These are phyloP conservation scores for Melipona bicolor DNA, from an alignment of 2,888 invertebrate genomes.

Conservation along the genomic window DNA sequence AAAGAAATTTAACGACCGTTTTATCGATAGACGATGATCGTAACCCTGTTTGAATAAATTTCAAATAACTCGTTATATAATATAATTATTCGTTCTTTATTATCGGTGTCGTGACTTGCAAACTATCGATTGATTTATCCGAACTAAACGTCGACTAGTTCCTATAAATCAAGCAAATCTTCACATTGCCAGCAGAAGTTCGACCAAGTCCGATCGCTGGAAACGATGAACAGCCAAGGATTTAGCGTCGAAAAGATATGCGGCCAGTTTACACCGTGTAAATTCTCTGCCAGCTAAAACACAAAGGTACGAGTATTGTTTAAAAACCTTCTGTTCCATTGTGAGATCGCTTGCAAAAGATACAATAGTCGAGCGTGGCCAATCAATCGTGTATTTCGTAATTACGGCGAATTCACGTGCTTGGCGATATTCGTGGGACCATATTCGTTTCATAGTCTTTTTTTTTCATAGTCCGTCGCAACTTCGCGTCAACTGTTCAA, in stretches of 20 bases:
- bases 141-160: neutral
- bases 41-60: neutral
- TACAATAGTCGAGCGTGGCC: too few relatives aligned
- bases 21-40: neutral
- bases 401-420: neutral
- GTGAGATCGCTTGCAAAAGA: neutral
- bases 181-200: slow-evolving; percentile 1
- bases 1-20: neutral
- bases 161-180: neutral
- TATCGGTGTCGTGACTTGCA: neutral
- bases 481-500: slow-evolving; percentile 23
- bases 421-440: neutral
- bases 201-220: neutral
- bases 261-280: slow-evolving; percentile 30
- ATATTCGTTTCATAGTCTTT: neutral
- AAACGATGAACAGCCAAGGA: slow-evolving; percentile 45
- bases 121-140: neutral
- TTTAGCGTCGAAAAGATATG: slow-evolving; percentile 16
- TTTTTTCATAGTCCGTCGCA: neutral
- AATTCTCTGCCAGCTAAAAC: slow-evolving; percentile 39
- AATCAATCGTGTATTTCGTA: neutral
- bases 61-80: neutral
- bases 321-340: neutral
- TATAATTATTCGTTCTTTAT: too few relatives aligned
- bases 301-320: slow-evolving; percentile 6